Evolutionary conservation across 2,888 invertebrate genomes (phyloP), one percentile per base, ranked within the genome.

Genomic region (Xanthia icteritia): DNA sequence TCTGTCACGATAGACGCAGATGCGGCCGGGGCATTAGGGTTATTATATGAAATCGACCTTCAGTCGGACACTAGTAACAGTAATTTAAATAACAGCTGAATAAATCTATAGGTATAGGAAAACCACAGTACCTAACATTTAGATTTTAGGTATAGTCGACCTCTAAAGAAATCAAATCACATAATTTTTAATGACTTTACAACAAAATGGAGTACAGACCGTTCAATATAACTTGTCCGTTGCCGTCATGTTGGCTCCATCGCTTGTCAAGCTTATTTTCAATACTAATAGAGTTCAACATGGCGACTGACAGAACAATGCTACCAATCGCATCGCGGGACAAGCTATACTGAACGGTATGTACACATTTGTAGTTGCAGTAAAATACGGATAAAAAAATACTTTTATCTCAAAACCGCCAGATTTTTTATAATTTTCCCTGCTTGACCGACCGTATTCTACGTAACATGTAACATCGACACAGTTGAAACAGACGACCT

Each of bases 401-500:
- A 45, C 11, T 42, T 45, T 45, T 45, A 45, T 13, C 42, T 42
- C 9, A 11, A 42, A 42, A 42, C 42, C 42, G 42, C 42, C 45
- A 13, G 13, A 45, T 8, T 42, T 42, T 66, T 66, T 13, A 13
- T 27, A 45, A 48, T 45, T 66, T 45, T 66, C 45, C 45, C 20
- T 66, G 31, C 23, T 48, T 66, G 23, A 66, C 66, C 36, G n/a
- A 61, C 5, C n/a, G 0, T 17, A 13, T 45, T 56, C 56, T 56
- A 56, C 15, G 2, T n/a, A 39, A 48, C 11, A 56, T 20, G 3
- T n/a, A 39, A 48, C 15, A 65, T 51, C 0, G 6, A 61, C 45
- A 74, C 74, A 73, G 42, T 73, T 73, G 60, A 80, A 80, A 69
- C 15, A 51, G n/a, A 20, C 51, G 1, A 27, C 13, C 3, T 60